Conservation (phyloP, 2,797 vertebrate genomes). For the Diceros bicornis region DNA sequence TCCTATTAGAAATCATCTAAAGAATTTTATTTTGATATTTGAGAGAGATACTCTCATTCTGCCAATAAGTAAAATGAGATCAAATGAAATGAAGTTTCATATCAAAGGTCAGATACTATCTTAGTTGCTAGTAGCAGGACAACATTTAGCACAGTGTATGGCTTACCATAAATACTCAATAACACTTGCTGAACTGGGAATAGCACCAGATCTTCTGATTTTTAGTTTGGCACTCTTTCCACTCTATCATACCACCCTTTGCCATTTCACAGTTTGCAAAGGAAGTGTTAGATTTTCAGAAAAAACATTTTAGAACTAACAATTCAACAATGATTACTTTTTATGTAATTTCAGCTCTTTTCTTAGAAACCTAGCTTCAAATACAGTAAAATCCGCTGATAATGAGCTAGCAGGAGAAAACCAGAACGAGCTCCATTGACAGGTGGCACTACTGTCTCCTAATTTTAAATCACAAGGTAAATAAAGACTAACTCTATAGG, state of each 20-base stretch:
- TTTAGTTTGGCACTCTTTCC: neutral
- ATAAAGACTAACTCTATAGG: neutral
- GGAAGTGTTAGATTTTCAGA: neutral
- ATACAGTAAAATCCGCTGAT: neutral
- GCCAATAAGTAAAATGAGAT: neutral
- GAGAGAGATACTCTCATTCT: neutral
- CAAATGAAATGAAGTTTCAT: neutral
- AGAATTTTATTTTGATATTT: neutral
- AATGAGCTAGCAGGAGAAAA: neutral
- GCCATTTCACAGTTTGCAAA: neutral
- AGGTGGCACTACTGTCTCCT: neutral
- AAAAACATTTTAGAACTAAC: neutral
- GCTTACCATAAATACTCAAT: neutral
- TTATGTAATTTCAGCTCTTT: neutral
- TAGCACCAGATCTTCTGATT: neutral
- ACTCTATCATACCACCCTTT: neutral
- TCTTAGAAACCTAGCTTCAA: neutral
- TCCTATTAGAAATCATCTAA: neutral
- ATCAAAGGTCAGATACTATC: neutral
- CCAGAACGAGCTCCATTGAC: neutral
- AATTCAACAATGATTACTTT: neutral
- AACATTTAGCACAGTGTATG: neutral
- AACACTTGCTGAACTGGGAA: neutral
- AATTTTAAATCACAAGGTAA: neutral
- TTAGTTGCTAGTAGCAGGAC: neutral